Percentiles rank a stretch among this genome's conserved stretches.
phyloP scores from a whole-genome alignment of 1,140 invertebrate species.

The Lepidostoma basale region DNA sequence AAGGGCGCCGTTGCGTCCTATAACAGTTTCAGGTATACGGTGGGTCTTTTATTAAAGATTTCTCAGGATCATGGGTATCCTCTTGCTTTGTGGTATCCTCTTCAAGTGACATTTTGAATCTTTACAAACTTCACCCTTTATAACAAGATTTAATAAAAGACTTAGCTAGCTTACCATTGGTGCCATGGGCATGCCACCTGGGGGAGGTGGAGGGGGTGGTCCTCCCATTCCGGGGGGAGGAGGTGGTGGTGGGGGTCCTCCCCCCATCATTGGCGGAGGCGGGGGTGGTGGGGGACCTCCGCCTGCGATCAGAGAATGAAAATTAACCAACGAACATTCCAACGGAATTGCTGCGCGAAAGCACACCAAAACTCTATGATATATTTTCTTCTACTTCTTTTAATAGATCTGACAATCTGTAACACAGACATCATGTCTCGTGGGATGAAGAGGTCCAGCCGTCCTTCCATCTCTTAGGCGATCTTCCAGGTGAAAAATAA shows the following conservation, averaged over 20 bases:
- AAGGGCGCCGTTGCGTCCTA: no score
- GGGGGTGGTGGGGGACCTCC: slow-evolving; percentile 47
- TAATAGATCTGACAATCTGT: no score
- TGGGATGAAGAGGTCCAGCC: no score
- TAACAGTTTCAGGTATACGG: no score
- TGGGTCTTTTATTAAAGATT: no score
- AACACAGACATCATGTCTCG: no score
- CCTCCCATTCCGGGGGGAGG: slow-evolving; percentile 49
- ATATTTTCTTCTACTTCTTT: neutral
- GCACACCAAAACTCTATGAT: neutral
- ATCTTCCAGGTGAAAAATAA: no score
- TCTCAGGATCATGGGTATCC: no score
- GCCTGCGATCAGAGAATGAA: slow-evolving; percentile 40
- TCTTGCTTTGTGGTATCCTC: no score
- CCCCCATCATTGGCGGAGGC: slow-evolving; percentile 49
- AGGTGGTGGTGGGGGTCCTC: slow-evolving; percentile 54
- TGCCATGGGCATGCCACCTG: slow-evolving; percentile 20
- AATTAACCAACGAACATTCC: neutral
- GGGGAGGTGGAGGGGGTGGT: slow-evolving; percentile 31
- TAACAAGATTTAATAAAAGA: neutral
- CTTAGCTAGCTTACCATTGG: slow-evolving; percentile 18
- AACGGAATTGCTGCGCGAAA: neutral
- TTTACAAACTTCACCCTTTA: no score
- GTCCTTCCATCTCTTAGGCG: no score
- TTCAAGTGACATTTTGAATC: no score